These are phyloP conservation scores for Gambusia yucatana DNA, from an alignment of 2,797 vertebrate species.

Conservation along the genomic window DNA sequence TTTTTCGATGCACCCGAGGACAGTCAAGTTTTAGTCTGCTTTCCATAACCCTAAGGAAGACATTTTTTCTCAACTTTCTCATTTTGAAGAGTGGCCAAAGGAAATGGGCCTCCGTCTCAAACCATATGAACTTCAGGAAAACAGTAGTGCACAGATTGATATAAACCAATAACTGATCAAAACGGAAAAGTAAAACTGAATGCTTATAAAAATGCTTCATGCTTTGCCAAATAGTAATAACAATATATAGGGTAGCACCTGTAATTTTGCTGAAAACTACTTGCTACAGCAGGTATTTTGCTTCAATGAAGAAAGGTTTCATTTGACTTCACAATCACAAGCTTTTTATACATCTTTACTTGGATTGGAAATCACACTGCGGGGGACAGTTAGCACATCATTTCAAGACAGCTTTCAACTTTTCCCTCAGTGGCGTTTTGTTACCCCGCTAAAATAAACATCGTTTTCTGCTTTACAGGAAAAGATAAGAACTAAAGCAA, in stretches of 20 bases:
- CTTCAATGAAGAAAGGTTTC: background rate
- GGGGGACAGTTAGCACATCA: background rate
- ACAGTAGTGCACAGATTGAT: background rate
- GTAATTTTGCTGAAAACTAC: background rate
- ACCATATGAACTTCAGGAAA: background rate
- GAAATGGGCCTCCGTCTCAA: background rate
- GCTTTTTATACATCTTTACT: background rate
- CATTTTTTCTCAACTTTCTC: background rate
- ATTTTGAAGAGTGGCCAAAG: background rate
- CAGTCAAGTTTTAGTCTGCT: background rate
- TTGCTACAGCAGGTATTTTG: background rate
- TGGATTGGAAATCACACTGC: background rate
- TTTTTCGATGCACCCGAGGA: background rate
- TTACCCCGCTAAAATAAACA: background rate
- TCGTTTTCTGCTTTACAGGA: constrained; percentile 7
- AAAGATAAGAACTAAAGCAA: constrained; percentile 4
- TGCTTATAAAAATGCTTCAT: background rate
- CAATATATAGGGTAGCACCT: too few relatives aligned
- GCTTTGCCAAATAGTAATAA: too few relatives aligned
- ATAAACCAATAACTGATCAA: background rate
- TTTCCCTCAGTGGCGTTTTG: background rate
- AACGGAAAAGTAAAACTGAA: background rate
- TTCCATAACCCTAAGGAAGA: background rate
- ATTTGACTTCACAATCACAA: background rate
- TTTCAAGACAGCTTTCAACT: background rate